A percentile compares a stretch with the other conserved stretches of the same genome.
Conservation (phyloP, 2,888 invertebrate genomes). For the Callinectes sapidus region DNA sequence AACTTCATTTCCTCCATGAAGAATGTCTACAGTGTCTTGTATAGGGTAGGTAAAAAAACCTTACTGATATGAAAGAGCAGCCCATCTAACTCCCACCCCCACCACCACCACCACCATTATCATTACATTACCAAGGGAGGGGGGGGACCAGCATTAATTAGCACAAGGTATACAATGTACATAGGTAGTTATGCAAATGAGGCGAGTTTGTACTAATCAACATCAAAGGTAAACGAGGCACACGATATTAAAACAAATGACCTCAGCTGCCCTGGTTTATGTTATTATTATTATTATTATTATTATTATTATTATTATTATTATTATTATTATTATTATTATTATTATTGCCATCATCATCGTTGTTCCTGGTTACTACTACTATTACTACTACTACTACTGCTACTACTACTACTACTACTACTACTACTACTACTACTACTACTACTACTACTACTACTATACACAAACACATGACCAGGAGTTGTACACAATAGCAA, state of each 20-base stretch:
- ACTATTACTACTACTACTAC: not conserved
- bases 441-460: not conserved
- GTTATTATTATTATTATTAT: not conserved
- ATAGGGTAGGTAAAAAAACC: too few relatives aligned
- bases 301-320: slow-evolving; percentile 5
- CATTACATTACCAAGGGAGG: not conserved
- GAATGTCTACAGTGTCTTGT: too few relatives aligned
- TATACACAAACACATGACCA: not conserved
- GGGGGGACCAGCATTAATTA: not conserved
- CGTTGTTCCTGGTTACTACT: not conserved
- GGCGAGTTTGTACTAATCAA: slow-evolving; percentile 2
- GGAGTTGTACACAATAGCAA: not conserved
- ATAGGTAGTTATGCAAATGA: slow-evolving; percentile 21
- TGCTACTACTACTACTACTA: not conserved
- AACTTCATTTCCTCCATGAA: too few relatives aligned
- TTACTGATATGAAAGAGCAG: too few relatives aligned
- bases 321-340: not conserved
- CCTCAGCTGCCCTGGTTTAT: not conserved
- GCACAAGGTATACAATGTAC: not conserved
- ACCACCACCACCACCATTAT: not conserved
- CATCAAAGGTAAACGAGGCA: slow-evolving; percentile 5
- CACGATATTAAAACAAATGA: not conserved
- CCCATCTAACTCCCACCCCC: not conserved
- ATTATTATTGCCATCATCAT: not conserved
- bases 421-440: not conserved